Evolutionary conservation across 2,113 vertebrate species (phyloP), one percentile per base, ranked within the genome.

Genomic region (Lepisosteus osseus): DNA sequence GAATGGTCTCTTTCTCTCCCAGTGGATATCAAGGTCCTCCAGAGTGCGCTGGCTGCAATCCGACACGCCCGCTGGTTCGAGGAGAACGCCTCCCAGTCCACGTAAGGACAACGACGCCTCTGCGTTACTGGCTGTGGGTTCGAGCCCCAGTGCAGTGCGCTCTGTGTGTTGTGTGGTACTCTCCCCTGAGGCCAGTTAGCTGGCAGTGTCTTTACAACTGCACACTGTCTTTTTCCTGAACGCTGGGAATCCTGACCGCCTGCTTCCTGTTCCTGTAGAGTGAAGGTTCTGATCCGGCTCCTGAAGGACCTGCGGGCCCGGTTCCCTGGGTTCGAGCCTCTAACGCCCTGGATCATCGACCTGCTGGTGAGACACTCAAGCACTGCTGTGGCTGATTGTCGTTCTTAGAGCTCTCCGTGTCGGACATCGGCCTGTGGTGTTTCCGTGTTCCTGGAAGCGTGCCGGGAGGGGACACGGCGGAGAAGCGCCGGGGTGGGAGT

Each of bases 1-100:
- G 29, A 29, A 29, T 29, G 29, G 29, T 17, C 65, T 29, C 12
- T 54, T 73, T 80, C 43, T 44, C 40, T 80, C 78, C 4, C 81
- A 99, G 97, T 99, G 95, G 96, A 99, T 79, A 99, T 99, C 83
- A 98, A 98, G 77, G 97, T 99, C 68, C 87, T 99, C 73, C 97
- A 99, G 82, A 98, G 96, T 0, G 97, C 97, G 5, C 91, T 99
- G 15, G 97, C 97, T 0, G 97, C 96, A 73, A 97, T 99, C 82
- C 85, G 97, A 1, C 97, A 99, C 0, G 96, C 97, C 1, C 95
- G 97, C 63, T 99, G 97, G 97, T 99, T 98, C 29, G 97, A 99
- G 77, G 97, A 99, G 83, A 99, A 99, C 0, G 96, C 97, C 8
- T 99, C 96, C 4, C 97, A 98, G 77, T 99, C 97, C 59, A 98